Conservation (phyloP, 2,113 vertebrate species). For the Eubucco bourcierii region DNA sequence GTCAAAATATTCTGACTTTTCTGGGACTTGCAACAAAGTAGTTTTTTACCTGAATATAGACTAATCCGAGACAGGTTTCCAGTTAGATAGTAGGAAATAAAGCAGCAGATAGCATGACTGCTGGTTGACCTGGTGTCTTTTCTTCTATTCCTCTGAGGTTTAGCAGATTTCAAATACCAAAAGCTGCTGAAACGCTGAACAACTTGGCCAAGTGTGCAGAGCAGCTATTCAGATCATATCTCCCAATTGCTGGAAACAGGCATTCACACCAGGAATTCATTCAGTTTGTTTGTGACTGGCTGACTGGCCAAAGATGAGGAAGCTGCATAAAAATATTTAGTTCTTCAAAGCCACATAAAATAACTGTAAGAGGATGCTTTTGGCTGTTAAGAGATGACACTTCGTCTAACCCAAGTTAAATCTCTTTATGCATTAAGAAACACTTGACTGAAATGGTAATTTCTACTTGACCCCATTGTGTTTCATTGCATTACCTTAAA, state of each 20-base stretch:
- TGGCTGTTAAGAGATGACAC: neutral
- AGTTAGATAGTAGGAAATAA: neutral
- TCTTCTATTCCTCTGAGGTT: neutral
- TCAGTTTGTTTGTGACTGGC: neutral
- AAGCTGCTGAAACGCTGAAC: constrained; percentile 13
- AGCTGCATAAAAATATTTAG: neutral
- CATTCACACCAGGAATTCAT: neutral
- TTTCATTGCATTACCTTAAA: neutral
- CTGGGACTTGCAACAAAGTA: neutral
- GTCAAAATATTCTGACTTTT: neutral
- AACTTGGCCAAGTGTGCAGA: neutral
- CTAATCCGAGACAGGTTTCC: neutral
- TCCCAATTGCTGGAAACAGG: neutral
- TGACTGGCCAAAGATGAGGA: neutral
- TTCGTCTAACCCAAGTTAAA: neutral
- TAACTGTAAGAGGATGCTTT: neutral
- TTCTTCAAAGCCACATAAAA: neutral
- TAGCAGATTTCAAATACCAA: neutral
- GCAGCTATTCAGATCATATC: neutral
- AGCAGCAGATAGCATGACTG: neutral
- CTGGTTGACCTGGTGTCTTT: neutral
- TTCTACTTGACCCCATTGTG: neutral
- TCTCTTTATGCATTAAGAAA: neutral
- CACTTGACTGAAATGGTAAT: neutral
- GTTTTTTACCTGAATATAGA: neutral